A percentile compares a stretch with the other conserved stretches of the same genome.
phyloP scores from a whole-genome alignment of 2,113 vertebrate genomes.

The Leptosomus discolor region DNA sequence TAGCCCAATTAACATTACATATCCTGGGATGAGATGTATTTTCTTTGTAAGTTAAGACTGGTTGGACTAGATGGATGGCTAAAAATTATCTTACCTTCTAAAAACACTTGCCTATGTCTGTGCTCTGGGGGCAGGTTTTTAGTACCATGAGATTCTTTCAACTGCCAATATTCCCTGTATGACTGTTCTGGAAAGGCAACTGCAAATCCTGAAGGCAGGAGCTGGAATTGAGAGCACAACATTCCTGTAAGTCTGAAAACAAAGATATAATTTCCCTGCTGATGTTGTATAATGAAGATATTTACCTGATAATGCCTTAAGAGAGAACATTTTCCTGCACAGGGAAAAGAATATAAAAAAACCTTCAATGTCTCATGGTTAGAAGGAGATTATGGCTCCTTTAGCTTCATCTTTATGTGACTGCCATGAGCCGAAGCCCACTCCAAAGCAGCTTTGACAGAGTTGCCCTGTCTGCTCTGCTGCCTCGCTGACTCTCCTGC shows the following conservation, averaged over 20 bases:
- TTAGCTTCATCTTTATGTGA: not conserved
- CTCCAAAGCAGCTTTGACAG: not conserved
- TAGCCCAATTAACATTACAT: not conserved
- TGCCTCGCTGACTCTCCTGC: not conserved
- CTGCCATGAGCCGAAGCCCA: not conserved
- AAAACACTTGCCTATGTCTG: not conserved
- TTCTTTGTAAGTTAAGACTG: not conserved
- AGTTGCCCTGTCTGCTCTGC: fast-evolving
- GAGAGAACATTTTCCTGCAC: not conserved
- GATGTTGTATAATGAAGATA: not conserved
- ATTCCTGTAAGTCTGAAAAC: not conserved
- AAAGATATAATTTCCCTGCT: not conserved
- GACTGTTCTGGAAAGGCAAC: not conserved
- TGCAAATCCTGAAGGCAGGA: not conserved
- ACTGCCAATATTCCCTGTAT: not conserved
- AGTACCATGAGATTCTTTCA: not conserved
- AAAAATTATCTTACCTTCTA: not conserved
- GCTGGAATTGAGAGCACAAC: not conserved
- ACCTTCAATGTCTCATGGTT: not conserved
- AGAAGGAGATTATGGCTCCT: not conserved
- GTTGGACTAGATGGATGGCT: not conserved
- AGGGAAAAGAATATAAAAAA: not conserved
- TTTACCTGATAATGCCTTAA: not conserved
- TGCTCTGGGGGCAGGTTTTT: not conserved
- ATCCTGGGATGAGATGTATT: not conserved